Conservation (phyloP, 2,888 invertebrate species). For the Xestia c-nigrum region DNA sequence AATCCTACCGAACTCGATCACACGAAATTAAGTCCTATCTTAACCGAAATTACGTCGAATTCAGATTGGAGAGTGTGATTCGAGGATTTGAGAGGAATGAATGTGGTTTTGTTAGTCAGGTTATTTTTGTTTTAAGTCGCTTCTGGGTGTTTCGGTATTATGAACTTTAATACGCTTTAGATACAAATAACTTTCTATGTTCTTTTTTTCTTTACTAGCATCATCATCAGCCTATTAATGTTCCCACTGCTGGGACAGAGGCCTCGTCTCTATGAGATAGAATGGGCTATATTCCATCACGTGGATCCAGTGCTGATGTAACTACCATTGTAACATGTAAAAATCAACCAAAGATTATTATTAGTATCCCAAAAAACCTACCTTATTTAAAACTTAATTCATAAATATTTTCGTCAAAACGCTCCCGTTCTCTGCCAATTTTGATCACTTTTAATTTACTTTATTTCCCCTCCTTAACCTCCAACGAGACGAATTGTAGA, state of each 20-base stretch:
- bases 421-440: background rate
- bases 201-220: background rate
- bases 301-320: too few species aligned
- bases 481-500: constrained; percentile 51
- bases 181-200: constrained; percentile 6
- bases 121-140: constrained; percentile 55
- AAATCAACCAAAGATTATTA: background rate
- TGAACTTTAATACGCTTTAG: constrained; percentile 30
- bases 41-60: constrained; percentile 38
- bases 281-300: too few species aligned
- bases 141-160: constrained; percentile 20
- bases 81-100: constrained; percentile 32
- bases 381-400: background rate
- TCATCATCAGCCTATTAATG: too few species aligned
- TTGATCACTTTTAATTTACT: constrained; percentile 9
- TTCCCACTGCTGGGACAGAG: too few species aligned
- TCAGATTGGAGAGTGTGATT: constrained; percentile 27
- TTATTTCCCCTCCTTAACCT: constrained; percentile 3
- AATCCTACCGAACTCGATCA: constrained; percentile 55
- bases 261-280: too few species aligned
- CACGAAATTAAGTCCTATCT: constrained; percentile 58
- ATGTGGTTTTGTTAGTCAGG: constrained; percentile 48
- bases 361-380: background rate
- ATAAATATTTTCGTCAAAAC: background rate
- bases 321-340: background rate